A percentile compares a stretch with the other conserved stretches of the same genome.
Evolutionary conservation across 2,888 invertebrate species (phyloP).

Genomic region (Ferrisia virgata): DNA sequence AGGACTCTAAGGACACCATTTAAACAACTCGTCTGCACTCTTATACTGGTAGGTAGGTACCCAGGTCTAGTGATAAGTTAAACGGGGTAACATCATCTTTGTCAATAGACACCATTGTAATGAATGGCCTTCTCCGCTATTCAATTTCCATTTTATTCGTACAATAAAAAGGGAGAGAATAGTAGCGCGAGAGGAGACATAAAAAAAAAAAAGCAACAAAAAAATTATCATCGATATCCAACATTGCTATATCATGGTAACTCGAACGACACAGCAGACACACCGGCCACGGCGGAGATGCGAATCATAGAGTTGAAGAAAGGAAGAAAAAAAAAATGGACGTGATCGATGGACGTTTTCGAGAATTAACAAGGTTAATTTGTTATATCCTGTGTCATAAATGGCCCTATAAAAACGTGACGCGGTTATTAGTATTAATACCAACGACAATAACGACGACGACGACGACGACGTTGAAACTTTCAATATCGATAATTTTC

Average conservation of each 20-base stretch:
- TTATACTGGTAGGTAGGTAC: no score
- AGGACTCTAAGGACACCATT: no score
- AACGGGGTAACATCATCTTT: background rate
- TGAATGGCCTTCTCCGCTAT: background rate
- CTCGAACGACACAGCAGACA: no score
- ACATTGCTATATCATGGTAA: background rate
- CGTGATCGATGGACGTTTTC: background rate
- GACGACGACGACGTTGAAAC: no score
- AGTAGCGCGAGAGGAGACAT: background rate
- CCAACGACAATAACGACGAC: no score
- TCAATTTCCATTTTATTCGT: background rate
- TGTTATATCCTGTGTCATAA: background rate
- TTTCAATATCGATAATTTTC: background rate
- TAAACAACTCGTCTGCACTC: background rate
- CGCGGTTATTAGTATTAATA: background rate
- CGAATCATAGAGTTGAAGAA: background rate
- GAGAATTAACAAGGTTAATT: background rate
- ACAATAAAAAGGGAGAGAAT: background rate
- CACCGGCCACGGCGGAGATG: background rate
- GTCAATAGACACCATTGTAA: background rate
- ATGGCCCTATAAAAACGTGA: background rate
- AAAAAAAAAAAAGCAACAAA: background rate
- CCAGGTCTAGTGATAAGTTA: no score
- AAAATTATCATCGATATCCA: background rate
- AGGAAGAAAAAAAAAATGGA: background rate